A percentile compares a stretch with the other conserved stretches of the same genome.
phyloP scores from a whole-genome alignment of 1,140 invertebrate species.

The Drosophila murphyi region DNA sequence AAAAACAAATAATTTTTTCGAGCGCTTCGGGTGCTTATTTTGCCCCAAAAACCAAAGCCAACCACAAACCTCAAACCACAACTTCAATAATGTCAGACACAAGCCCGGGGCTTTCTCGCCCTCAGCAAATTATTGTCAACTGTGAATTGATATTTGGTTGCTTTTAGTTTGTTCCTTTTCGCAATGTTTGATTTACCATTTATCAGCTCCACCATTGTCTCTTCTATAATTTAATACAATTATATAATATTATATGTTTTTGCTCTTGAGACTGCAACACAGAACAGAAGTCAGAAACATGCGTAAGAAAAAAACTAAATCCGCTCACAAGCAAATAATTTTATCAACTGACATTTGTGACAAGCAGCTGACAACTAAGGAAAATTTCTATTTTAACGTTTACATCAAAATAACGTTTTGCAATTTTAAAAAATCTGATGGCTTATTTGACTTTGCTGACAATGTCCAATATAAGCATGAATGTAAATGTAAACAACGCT shows the following conservation, averaged over 20 bases:
- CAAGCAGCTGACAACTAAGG: too few relatives aligned
- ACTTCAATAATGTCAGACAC: constrained; percentile 52
- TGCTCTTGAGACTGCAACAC: constrained; percentile 11
- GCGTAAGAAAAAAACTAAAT: too few relatives aligned
- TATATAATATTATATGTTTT: too few relatives aligned
- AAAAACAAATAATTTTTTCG: too few relatives aligned
- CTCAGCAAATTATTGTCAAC: constrained; percentile 52
- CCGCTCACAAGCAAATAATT: too few relatives aligned
- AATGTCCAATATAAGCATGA: not conserved
- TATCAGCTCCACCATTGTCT: constrained; percentile 6
- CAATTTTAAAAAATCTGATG: not conserved
- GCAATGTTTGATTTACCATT: not conserved
- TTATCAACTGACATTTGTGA: too few relatives aligned
- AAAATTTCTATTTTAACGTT: too few relatives aligned
- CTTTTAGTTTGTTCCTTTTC: constrained; percentile 8
- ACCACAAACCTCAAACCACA: constrained; percentile 41
- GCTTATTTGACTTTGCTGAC: not conserved
- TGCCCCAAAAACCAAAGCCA: constrained; percentile 49
- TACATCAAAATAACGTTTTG: too few relatives aligned
- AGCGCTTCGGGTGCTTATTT: constrained; percentile 12
- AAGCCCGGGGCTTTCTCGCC: constrained; percentile 74
- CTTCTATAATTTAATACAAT: too few relatives aligned
- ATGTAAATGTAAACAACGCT: not conserved
- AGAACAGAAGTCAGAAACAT: too few relatives aligned
- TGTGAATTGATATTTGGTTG: not conserved